A percentile compares a stretch with the other conserved stretches of the same genome.
Conservation (phyloP, 2,888 invertebrate species). For the Xylophagus ater region DNA sequence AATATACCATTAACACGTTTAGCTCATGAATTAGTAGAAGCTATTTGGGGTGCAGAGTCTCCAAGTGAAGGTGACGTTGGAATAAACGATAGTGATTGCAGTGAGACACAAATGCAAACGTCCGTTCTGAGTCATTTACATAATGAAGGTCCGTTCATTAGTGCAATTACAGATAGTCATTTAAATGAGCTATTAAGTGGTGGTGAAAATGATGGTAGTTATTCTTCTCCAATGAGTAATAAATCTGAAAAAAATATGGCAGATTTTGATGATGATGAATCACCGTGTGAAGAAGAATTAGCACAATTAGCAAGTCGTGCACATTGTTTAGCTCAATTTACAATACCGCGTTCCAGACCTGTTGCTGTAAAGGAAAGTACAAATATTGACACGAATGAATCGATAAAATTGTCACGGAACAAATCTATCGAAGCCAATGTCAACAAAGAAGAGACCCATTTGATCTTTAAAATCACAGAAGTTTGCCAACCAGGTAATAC, state of each 20-base stretch:
- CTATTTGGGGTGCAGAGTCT: constrained; percentile 51
- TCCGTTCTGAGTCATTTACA: constrained; percentile 40
- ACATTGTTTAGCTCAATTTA: constrained; percentile 27
- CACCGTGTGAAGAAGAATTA: constrained; percentile 75
- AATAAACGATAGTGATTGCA: constrained; percentile 36
- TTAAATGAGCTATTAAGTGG: constrained; percentile 42
- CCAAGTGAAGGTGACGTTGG: constrained; percentile 44
- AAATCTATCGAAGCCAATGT: constrained; percentile 1
- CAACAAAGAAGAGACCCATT: constrained; percentile 21
- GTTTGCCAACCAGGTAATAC: constrained; percentile 89
- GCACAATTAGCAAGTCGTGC: constrained; percentile 64
- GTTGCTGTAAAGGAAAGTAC: constrained; percentile 10
- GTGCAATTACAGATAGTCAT: constrained; percentile 39
- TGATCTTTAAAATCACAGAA: constrained; percentile 41
- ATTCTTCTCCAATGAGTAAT: constrained; percentile 84
- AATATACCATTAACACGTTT: constrained; percentile 30
- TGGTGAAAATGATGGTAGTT: constrained; percentile 72
- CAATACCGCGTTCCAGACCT: constrained; percentile 13
- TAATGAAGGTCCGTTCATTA: constrained; percentile 42
- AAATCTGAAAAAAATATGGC: constrained; percentile 92
- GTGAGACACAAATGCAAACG: constrained; percentile 31
- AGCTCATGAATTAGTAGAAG: constrained; percentile 45
- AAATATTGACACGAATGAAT: not conserved
- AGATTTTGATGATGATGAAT: constrained; percentile 84
- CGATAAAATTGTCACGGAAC: not conserved